phyloP scores from a whole-genome alignment of 2,797 vertebrate species.

The Florisuga fusca region DNA sequence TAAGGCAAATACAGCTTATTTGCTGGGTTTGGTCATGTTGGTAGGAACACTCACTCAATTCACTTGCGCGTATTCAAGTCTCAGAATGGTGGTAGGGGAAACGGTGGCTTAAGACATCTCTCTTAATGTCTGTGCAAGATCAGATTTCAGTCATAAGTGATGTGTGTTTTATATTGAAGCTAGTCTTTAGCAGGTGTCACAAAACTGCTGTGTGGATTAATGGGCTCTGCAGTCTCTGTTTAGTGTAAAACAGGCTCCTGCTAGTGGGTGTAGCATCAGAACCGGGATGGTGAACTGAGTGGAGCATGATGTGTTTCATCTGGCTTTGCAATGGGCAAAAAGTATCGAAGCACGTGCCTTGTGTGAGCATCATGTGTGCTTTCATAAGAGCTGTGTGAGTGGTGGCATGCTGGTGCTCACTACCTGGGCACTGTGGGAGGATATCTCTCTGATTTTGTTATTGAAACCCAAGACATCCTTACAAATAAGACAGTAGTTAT shows the following conservation, averaged over 20 bases:
- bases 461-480: conserved; percentile 55
- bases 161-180: background rate
- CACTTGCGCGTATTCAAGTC: background rate
- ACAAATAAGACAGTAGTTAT: background rate
- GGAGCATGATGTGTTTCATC: background rate
- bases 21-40: background rate
- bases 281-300: background rate
- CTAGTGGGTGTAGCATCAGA: background rate
- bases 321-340: background rate
- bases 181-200: conserved; percentile 4
- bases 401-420: background rate
- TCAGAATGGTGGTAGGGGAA: background rate
- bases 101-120: background rate
- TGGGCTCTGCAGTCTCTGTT: background rate
- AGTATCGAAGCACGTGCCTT: background rate
- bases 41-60: conserved; percentile 15
- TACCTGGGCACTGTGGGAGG: background rate
- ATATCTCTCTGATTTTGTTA: conserved; percentile 15
- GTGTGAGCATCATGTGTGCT: background rate
- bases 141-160: background rate
- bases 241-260: background rate
- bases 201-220: background rate
- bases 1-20: conserved; percentile 9
- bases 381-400: background rate
- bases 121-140: background rate